These are phyloP conservation scores for Catharus bicknelli DNA, from an alignment of 2,113 vertebrate species.

Conservation along the genomic window DNA sequence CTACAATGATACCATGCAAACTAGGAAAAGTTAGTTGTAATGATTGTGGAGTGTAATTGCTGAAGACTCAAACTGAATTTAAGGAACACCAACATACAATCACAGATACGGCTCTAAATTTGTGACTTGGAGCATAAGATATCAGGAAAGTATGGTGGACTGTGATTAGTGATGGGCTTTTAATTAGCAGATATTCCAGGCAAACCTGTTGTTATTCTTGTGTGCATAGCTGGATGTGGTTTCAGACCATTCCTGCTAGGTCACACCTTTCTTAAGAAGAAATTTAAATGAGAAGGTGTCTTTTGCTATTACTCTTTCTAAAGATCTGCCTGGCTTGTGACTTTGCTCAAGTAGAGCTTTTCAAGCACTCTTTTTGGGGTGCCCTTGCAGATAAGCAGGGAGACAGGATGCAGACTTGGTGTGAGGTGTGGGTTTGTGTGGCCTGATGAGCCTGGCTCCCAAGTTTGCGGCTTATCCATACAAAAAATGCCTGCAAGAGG, in stretches of 20 bases:
- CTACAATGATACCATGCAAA: background rate
- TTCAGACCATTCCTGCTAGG: background rate
- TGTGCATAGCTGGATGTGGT: background rate
- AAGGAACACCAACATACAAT: background rate
- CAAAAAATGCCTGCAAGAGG: background rate
- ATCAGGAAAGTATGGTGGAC: background rate
- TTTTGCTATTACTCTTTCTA: background rate
- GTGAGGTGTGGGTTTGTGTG: background rate
- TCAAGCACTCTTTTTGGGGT: background rate
- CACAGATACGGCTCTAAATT: constrained; percentile 4
- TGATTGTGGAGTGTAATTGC: background rate
- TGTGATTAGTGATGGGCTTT: background rate
- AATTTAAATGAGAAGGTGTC: background rate
- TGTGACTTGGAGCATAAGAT: constrained; percentile 26
- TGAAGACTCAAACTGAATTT: constrained; percentile 32
- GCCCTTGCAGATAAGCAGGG: background rate
- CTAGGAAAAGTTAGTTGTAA: background rate
- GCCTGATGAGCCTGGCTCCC: background rate
- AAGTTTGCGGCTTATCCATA: background rate
- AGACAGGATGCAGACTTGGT: background rate
- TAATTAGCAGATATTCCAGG: background rate
- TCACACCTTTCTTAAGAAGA: background rate
- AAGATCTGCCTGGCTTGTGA: background rate
- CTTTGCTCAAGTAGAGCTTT: background rate
- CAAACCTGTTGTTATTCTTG: background rate